Percentiles rank a stretch among this genome's conserved stretches.
phyloP scores from a whole-genome alignment of 2,888 invertebrate species.

The Gymnocheta viridis region DNA sequence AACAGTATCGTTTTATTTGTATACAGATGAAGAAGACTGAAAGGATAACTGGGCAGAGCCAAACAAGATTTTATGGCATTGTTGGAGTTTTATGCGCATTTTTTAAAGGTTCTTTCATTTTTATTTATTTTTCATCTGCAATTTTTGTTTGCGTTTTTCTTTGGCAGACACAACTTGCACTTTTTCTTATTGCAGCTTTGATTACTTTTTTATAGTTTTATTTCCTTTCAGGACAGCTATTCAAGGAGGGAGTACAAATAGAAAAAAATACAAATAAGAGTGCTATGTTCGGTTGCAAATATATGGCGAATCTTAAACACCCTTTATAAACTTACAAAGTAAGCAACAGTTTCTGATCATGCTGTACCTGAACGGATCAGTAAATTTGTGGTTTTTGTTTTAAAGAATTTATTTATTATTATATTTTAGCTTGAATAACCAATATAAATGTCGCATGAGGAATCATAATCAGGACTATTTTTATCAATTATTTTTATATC shows the following conservation, averaged over 20 bases:
- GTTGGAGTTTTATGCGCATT: constrained; percentile 40
- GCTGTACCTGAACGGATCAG: no score
- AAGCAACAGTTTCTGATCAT: no score
- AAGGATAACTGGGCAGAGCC: not conserved
- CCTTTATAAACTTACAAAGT: not conserved
- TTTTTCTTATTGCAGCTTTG: constrained; percentile 66
- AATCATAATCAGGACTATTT: no score
- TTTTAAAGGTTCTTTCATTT: constrained; percentile 12
- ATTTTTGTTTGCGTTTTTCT: constrained; percentile 11
- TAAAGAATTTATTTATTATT: no score
- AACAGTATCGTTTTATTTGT: constrained; percentile 40
- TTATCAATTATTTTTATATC: no score
- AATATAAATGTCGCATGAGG: no score
- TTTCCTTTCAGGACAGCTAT: constrained; percentile 9
- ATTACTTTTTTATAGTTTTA: constrained; percentile 37
- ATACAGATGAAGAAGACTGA: not conserved
- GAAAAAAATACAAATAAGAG: not conserved
- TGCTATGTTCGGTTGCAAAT: no score
- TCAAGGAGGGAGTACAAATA: not conserved
- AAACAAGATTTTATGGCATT: constrained; percentile 11
- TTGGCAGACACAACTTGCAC: constrained; percentile 48
- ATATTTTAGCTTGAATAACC: no score
- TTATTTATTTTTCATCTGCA: constrained; percentile 25
- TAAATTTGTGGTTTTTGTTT: no score
- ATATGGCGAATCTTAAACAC: not conserved